Evolutionary conservation across 2,888 invertebrate genomes (phyloP).

Genomic region (Orthosia cruda): DNA sequence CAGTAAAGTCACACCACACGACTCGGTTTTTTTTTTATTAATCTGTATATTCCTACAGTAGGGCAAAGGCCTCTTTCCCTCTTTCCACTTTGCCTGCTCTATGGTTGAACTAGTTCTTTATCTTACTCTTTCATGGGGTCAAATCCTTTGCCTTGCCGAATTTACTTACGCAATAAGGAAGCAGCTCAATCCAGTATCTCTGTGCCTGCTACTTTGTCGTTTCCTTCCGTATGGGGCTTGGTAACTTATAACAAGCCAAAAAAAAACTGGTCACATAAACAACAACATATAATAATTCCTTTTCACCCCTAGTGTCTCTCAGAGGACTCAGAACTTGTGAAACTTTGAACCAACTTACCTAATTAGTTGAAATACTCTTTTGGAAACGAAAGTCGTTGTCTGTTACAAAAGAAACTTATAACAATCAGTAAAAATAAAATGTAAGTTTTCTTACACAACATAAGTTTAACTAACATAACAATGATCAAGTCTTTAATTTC

Average conservation of each 20-base stretch:
- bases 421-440: not conserved
- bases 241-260: not conserved
- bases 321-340: slow-evolving; percentile 24
- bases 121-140: too few relatives aligned
- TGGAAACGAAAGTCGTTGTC: not conserved
- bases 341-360: slow-evolving; percentile 34
- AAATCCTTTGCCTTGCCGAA: too few relatives aligned
- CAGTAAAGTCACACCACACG: too few relatives aligned
- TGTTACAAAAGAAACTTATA: slow-evolving; percentile 1
- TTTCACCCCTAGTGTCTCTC: slow-evolving; percentile 26
- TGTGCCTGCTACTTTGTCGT: not conserved
- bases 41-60: too few relatives aligned
- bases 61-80: not conserved
- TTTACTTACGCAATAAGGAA: too few relatives aligned
- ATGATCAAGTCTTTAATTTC: too few relatives aligned
- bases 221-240: not conserved
- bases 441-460: not conserved
- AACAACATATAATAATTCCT: slow-evolving; percentile 35
- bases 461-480: too few relatives aligned
- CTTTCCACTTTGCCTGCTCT: not conserved
- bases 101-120: not conserved
- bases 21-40: too few relatives aligned
- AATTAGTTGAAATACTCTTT: slow-evolving; percentile 40
- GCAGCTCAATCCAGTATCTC: not conserved
- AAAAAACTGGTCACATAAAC: slow-evolving; percentile 5